phyloP scores from a whole-genome alignment of 1,140 invertebrate species.

The Drosophila jambulina region DNA sequence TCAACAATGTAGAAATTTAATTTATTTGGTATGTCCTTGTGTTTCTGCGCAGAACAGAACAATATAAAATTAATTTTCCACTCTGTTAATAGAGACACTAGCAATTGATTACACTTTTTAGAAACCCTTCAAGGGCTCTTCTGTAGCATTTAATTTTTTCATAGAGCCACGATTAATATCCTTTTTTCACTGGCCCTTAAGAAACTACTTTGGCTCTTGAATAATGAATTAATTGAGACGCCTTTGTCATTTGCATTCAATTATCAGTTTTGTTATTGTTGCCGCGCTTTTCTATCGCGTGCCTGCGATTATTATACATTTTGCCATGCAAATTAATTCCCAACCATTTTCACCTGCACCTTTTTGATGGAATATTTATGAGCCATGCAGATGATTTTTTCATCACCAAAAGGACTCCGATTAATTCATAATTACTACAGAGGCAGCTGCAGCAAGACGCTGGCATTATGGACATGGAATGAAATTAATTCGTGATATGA shows the following conservation, averaged over 20 bases:
- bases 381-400: slow-evolving; percentile 36
- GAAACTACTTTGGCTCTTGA: slow-evolving; percentile 11
- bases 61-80: neutral
- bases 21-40: neutral
- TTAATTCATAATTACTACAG: slow-evolving; percentile 59
- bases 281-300: slow-evolving; percentile 8
- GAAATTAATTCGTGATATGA: slow-evolving; percentile 50
- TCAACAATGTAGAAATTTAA: neutral
- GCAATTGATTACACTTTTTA: neutral
- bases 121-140: neutral
- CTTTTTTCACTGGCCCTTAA: slow-evolving; percentile 15
- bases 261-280: slow-evolving; percentile 60
- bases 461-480: slow-evolving; percentile 34
- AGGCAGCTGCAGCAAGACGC: slow-evolving; percentile 43
- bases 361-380: slow-evolving; percentile 41
- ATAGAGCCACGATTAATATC: neutral
- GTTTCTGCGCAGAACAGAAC: neutral
- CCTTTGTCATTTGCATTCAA: slow-evolving; percentile 67
- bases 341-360: slow-evolving; percentile 14
- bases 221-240: slow-evolving; percentile 54
- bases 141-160: slow-evolving; percentile 1
- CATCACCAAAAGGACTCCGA: slow-evolving; percentile 34
- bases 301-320: slow-evolving; percentile 35
- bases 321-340: slow-evolving; percentile 44
- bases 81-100: neutral